Percentiles rank a stretch among this genome's conserved stretches.
Evolutionary conservation across 2,888 invertebrate genomes (phyloP).

Genomic region (Eurois occulta): DNA sequence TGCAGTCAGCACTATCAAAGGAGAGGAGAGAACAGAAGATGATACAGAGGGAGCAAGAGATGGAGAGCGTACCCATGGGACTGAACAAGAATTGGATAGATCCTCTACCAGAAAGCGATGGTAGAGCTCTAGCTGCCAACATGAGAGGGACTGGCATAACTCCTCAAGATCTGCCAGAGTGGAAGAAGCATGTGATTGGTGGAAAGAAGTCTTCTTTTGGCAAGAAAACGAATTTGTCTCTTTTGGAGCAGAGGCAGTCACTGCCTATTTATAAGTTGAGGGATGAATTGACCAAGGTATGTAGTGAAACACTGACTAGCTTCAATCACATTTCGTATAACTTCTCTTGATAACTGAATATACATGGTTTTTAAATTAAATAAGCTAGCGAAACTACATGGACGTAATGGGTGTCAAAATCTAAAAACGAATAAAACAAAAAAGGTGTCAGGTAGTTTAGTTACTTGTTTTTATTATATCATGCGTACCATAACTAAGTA

Average conservation of each 20-base stretch:
- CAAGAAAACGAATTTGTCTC: constrained; percentile 98
- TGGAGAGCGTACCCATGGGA: constrained; percentile 94
- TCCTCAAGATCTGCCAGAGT: constrained; percentile 98
- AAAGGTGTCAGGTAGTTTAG: no score
- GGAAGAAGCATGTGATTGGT: constrained; percentile 99
- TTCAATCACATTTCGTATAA: no score
- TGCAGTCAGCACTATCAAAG: constrained; percentile 99
- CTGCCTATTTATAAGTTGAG: constrained; percentile 99
- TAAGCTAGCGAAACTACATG: no score
- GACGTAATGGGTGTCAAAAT: no score
- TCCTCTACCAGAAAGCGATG: constrained; percentile 96
- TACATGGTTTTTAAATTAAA: no score
- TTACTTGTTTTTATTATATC: no score
- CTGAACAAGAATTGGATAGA: constrained; percentile 99
- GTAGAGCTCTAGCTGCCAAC: constrained; percentile 93
- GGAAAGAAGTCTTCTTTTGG: constrained; percentile 99
- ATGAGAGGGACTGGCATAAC: constrained; percentile 96
- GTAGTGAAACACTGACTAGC: no score
- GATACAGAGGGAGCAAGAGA: constrained; percentile 97
- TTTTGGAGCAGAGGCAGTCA: constrained; percentile 98
- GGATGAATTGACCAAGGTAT: constrained; percentile 97
- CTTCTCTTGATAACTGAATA: no score
- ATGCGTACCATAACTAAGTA: no score
- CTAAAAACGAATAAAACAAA: no score
- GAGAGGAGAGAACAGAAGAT: constrained; percentile 99